These are phyloP conservation scores for Pachyrhynchus sulphureomaculatus DNA, from an alignment of 1,140 invertebrate species.

Conservation along the genomic window DNA sequence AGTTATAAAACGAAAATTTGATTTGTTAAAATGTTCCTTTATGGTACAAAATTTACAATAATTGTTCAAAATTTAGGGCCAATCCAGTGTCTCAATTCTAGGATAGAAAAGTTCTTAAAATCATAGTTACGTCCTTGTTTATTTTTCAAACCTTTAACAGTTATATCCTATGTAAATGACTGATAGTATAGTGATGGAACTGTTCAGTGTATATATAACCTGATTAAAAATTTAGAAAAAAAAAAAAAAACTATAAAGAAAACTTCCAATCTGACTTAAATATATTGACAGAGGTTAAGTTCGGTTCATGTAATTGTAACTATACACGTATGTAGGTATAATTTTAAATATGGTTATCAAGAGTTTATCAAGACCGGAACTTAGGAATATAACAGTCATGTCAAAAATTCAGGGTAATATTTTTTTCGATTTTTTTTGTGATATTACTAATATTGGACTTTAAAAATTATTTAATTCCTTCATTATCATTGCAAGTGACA, in stretches of 20 bases:
- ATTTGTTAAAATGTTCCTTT: too few species aligned
- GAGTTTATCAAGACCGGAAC: background rate
- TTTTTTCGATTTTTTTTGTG: constrained; percentile 13
- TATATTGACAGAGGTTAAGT: constrained; percentile 16
- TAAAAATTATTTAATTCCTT: too few species aligned
- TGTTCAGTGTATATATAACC: constrained; percentile 24
- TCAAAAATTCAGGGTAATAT: constrained; percentile 18
- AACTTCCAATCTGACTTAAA: constrained; percentile 20
- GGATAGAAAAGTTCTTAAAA: too few species aligned
- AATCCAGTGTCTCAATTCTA: too few species aligned
- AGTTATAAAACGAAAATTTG: too few species aligned
- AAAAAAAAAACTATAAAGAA: constrained; percentile 1
- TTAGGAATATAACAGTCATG: background rate
- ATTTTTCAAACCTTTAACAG: background rate
- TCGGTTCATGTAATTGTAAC: constrained; percentile 12
- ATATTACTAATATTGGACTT: background rate
- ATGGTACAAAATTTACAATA: too few species aligned
- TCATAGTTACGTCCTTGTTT: too few species aligned
- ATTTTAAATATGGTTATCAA: background rate
- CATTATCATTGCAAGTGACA: too few species aligned
- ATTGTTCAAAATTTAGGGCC: too few species aligned
- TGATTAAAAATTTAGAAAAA: constrained; percentile 9
- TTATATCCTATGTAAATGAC: constrained; percentile 27
- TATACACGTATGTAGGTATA: constrained; percentile 12
- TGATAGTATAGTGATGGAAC: constrained; percentile 23